These are phyloP conservation scores for Reinhardtius hippoglossoides DNA, from an alignment of 2,113 vertebrate genomes.

Conservation along the genomic window DNA sequence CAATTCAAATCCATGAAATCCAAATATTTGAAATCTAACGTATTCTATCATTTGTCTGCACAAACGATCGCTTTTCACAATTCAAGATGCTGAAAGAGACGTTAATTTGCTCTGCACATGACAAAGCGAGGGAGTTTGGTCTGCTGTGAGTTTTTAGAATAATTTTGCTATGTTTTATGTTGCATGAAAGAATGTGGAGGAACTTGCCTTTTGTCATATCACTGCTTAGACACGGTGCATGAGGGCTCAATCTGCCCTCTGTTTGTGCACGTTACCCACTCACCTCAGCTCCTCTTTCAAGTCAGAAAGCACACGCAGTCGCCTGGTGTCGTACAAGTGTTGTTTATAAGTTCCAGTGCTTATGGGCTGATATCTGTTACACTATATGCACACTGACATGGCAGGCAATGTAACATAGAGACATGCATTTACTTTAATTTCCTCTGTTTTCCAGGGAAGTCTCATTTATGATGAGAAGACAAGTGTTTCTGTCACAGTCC, in stretches of 20 bases:
- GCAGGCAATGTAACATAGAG: background rate
- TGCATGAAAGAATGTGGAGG: conserved; percentile 62
- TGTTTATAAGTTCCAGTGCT: conserved; percentile 7
- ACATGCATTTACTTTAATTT: background rate
- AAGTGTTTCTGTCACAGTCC: conserved; percentile 12
- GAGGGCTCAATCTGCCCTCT: conserved; percentile 52
- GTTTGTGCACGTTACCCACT: conserved; percentile 29
- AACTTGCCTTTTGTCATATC: conserved; percentile 64
- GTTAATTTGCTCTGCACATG: background rate
- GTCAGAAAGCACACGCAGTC: conserved; percentile 3
- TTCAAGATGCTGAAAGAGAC: background rate
- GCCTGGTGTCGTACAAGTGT: background rate
- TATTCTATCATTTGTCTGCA: background rate
- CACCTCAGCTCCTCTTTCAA: conserved; percentile 27
- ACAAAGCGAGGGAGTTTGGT: conserved; percentile 21
- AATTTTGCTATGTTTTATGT: conserved; percentile 67
- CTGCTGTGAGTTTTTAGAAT: conserved; percentile 51
- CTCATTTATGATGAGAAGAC: background rate
- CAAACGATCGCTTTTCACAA: background rate
- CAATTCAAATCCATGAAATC: background rate
- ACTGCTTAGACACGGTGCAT: conserved; percentile 44
- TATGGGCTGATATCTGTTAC: background rate
- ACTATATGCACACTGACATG: background rate
- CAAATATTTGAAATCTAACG: background rate
- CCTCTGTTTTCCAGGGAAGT: background rate